Base-by-base conservation (phyloP, 2,113 vertebrate species). In the Alaudala cheleensis region DNA sequence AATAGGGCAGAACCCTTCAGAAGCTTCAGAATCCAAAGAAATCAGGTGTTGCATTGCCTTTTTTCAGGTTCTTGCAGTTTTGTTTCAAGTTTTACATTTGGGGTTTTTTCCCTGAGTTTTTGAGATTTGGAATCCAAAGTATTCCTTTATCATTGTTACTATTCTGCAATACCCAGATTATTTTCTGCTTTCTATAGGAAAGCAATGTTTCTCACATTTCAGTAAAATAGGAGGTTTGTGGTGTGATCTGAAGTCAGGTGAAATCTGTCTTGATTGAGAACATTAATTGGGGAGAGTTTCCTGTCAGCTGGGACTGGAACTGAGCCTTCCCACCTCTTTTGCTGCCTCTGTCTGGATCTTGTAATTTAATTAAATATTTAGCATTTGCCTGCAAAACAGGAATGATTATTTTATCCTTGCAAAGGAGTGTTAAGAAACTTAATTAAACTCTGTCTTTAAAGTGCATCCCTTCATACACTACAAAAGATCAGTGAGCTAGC, bases 371-470 rank as follows among this genome's bases (percentile, higher is more conserved):
- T 92, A 88, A 78, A 82, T 44, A 84, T 44, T 93, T 95, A 88
- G 51, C 80, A 74, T 76, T 88, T 90, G 37, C 77, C 60, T 93
- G 69, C 60, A 66, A 94, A 93, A 90, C 53, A 83, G 50, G 72
- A 60, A 45, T 83, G 91, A 74, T 88, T 91, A 31, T 92, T 97
- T 94, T 81, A 90, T 71, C 60, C 86, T 91, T 69, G 71, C 65
- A 87, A 86, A 88, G 65, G 82, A 86, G 47, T 11, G 47, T 79
- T 88, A 86, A 82, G 74, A 37, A 81, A 69, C 62, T 86, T 94
- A 96, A 94, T 95, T 96, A 92, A 88, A 44, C 28, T 12, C 20
- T 78, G 44, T 65, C 69, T 95, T 86, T 74, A 74, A 95, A 96
- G 88, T 67, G 2, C 28, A 62, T 92, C 47, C 60, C 90, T 88